phyloP scores from a whole-genome alignment of 2,113 vertebrate genomes.

The Sander lucioperca region DNA sequence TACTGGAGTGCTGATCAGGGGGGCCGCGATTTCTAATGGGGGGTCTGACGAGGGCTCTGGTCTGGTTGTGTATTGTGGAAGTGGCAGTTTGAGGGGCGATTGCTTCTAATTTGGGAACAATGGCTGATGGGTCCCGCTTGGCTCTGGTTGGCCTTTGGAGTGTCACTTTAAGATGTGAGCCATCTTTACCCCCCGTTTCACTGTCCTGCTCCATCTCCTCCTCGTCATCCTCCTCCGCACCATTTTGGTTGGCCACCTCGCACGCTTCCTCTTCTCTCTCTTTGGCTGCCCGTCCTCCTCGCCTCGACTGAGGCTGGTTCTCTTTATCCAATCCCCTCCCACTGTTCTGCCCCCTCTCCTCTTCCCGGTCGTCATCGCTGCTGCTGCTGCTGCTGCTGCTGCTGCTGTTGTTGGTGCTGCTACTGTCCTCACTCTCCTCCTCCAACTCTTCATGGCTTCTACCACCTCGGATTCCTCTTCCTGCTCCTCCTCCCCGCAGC shows the following conservation, averaged over 20 bases:
- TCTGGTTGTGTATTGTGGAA: constrained; percentile 77
- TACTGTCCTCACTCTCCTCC: constrained; percentile 72
- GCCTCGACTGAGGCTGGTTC: constrained; percentile 77
- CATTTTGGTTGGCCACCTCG: constrained; percentile 66
- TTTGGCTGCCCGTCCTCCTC: constrained; percentile 67
- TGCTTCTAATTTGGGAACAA: constrained; percentile 97
- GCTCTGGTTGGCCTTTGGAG: constrained; percentile 89
- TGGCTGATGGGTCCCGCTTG: constrained; percentile 92
- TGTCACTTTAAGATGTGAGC: constrained; percentile 92
- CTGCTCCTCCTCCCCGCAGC: constrained; percentile 75
- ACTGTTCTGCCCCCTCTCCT: constrained; percentile 61
- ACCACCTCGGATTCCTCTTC: constrained; percentile 67
- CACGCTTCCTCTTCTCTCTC: constrained; percentile 68
- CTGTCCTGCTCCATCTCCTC: constrained; percentile 64
- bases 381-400: constrained; percentile 58
- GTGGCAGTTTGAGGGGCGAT: constrained; percentile 81
- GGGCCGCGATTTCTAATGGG: constrained; percentile 85
- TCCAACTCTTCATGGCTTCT: constrained; percentile 56
- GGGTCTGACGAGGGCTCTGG: constrained; percentile 88
- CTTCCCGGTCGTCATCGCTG: constrained; percentile 51
- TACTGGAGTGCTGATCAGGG: constrained; percentile 57
- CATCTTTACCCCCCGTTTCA: constrained; percentile 67
- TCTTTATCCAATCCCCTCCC: constrained; percentile 78
- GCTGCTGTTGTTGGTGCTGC: constrained; percentile 65
- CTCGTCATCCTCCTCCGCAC: constrained; percentile 66